These are phyloP conservation scores for Fragum sueziense DNA, from an alignment of 2,888 invertebrate genomes.

Conservation along the genomic window DNA sequence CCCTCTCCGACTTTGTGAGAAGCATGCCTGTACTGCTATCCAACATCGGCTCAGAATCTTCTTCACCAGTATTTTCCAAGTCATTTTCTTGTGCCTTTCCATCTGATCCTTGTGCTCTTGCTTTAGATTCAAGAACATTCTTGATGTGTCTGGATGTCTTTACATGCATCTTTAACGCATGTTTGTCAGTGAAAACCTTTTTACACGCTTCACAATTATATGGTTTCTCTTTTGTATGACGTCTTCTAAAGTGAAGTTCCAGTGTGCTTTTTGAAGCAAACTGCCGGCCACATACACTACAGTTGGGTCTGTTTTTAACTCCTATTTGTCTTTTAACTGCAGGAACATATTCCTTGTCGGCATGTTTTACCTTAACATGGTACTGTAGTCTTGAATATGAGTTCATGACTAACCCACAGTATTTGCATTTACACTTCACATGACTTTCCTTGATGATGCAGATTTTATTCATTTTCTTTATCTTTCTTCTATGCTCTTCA, in stretches of 20 bases:
- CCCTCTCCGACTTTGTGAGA: background rate
- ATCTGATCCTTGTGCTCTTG: too few species aligned
- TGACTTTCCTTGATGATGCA: conserved; percentile 77
- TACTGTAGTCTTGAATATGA: conserved; percentile 70
- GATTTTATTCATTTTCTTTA: conserved; percentile 60
- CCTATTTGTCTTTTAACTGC: conserved; percentile 54
- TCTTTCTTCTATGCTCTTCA: conserved; percentile 62
- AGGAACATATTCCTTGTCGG: conserved; percentile 56
- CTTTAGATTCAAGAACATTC: background rate
- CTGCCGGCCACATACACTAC: conserved; percentile 60
- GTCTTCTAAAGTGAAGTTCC: conserved; percentile 31
- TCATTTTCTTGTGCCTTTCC: conserved; percentile 1
- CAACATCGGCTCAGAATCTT: background rate
- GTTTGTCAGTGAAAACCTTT: conserved; percentile 30
- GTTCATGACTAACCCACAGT: conserved; percentile 72
- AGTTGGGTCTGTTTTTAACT: conserved; percentile 59
- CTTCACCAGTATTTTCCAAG: background rate
- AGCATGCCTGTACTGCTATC: background rate
- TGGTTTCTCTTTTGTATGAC: conserved; percentile 30
- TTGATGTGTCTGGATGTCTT: conserved; percentile 28
- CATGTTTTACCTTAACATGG: conserved; percentile 71
- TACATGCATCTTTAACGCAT: conserved; percentile 21
- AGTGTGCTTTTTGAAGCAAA: conserved; percentile 61
- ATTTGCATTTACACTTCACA: conserved; percentile 73
- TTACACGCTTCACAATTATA: conserved; percentile 46